Base-by-base conservation (phyloP, 2,113 vertebrate genomes). In the Rhinoderma darwinii region DNA sequence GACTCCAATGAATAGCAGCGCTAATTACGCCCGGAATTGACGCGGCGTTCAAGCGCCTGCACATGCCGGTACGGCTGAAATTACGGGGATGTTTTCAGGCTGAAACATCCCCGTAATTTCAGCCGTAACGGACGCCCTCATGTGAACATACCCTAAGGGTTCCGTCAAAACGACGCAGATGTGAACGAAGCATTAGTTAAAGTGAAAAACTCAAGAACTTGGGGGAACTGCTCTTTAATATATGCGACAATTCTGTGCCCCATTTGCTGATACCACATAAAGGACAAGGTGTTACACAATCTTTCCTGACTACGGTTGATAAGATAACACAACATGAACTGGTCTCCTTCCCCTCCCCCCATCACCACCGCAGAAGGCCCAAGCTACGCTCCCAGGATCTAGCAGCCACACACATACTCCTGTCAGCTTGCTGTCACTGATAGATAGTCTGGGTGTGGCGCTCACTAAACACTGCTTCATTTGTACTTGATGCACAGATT, bases 371-470 rank as follows among this genome's bases (percentile, higher is more conserved):
- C 18, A 37, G 20, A 44, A 44, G 72, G 74, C 41, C 74, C 12
- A n/a, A 15, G 63, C 63, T 68, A 68, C 35, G 27, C 10, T 14
- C 63, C 50, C 47, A 30, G 51, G 18, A 22, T 25, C 39, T 76
- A n/a, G 11, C 74, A 76, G 74, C 22, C 25, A 22, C 25, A 68
- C 63, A 74, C 72, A 74, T 27, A 17, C 75, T 54, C 47, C 47
- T 78, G 47, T 54, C 77, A 54, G 75, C 22, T 30, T 76, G 27
- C 9, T 78, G 75, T 59, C 54, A 12, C 30, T 68, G 63, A 15
- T 68, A 1, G 63, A n/a, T 30, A 81, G 59, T 30, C 35, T 54
- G 84, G 84, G 84, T 70, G 84, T 54, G 76, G 30, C 41, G 35
- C 73, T 41, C 7, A 37, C 82, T 39, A 25, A 35, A 35, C 81